phyloP scores from a whole-genome alignment of 2,888 invertebrate species.

The Rhopalosiphum nymphaeae region DNA sequence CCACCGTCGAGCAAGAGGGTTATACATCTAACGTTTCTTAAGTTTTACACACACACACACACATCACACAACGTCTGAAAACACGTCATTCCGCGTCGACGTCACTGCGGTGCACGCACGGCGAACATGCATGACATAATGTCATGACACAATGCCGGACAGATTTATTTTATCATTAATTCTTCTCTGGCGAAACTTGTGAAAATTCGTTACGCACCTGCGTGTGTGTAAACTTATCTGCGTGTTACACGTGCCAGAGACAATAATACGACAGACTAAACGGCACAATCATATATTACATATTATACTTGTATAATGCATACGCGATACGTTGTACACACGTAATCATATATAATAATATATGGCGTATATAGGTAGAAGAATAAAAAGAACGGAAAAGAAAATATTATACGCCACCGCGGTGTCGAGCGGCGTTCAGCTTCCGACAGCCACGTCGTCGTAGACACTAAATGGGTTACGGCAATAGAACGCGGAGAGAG shows the following conservation, averaged over 20 bases:
- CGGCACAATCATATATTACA: not conserved
- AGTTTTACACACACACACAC: not conserved
- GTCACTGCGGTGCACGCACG: not conserved
- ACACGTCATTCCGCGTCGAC: not conserved
- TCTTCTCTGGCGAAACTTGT: not conserved
- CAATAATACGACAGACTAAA: constrained; percentile 1
- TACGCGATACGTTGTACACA: too few relatives aligned
- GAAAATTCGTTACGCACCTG: constrained; percentile 9
- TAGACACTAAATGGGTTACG: not conserved
- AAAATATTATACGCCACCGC: not conserved
- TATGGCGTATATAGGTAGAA: not conserved
- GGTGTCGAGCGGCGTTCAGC: not conserved
- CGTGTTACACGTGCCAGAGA: not conserved
- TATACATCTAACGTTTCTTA: not conserved
- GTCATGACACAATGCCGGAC: too few relatives aligned
- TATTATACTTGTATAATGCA: too few relatives aligned
- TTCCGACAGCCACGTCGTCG: not conserved
- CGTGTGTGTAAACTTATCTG: not conserved
- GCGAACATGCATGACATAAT: not conserved
- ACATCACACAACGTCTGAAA: not conserved
- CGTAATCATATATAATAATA: not conserved
- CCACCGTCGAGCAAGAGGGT: not conserved
- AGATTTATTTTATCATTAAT: constrained; percentile 12
- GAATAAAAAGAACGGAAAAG: not conserved
- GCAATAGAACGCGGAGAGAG: not conserved